Evolutionary conservation across 1,140 invertebrate species (phyloP).

Genomic region (Sesamia nonagrioides): DNA sequence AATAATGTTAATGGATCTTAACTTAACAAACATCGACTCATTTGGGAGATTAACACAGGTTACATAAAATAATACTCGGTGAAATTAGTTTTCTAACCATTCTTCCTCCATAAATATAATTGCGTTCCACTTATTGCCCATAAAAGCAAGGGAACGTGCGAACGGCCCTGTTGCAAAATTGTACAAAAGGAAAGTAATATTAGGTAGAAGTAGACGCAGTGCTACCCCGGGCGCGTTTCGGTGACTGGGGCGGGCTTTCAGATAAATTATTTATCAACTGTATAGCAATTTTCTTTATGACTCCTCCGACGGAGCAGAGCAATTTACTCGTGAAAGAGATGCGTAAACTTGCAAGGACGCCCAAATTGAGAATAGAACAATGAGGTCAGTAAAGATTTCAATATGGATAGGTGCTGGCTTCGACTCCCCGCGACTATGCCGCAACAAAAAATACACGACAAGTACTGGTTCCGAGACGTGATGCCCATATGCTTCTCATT

Average conservation of each 20-base stretch:
- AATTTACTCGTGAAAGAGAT: conserved; percentile 86
- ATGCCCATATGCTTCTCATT: conserved; percentile 73
- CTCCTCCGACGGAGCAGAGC: conserved; percentile 85
- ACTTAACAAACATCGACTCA: conserved; percentile 36
- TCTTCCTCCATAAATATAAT: conserved; percentile 86
- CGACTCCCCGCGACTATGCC: conserved; percentile 20
- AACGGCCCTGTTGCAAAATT: conserved; percentile 85
- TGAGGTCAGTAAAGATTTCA: conserved; percentile 74
- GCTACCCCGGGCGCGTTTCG: conserved; percentile 79
- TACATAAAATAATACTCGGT: conserved; percentile 73
- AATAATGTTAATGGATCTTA: conserved; percentile 45
- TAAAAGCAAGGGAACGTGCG: conserved; percentile 86
- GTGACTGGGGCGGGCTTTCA: conserved; percentile 85
- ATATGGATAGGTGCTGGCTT: conserved; percentile 60
- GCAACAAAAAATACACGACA: conserved; percentile 34
- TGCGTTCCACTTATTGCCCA: conserved; percentile 87
- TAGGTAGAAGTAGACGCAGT: conserved; percentile 82
- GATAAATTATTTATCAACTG: conserved; percentile 88
- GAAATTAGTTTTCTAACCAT: conserved; percentile 85
- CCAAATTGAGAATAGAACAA: conserved; percentile 81
- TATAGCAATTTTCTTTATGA: conserved; percentile 88
- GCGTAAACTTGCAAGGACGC: conserved; percentile 85
- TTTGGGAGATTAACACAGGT: conserved; percentile 29
- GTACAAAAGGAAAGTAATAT: conserved; percentile 87
- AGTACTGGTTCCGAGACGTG: conserved; percentile 49